A percentile compares a stretch with the other conserved stretches of the same genome.
Evolutionary conservation across 2,797 vertebrate genomes (phyloP).

Genomic region (Novumbra hubbsi): DNA sequence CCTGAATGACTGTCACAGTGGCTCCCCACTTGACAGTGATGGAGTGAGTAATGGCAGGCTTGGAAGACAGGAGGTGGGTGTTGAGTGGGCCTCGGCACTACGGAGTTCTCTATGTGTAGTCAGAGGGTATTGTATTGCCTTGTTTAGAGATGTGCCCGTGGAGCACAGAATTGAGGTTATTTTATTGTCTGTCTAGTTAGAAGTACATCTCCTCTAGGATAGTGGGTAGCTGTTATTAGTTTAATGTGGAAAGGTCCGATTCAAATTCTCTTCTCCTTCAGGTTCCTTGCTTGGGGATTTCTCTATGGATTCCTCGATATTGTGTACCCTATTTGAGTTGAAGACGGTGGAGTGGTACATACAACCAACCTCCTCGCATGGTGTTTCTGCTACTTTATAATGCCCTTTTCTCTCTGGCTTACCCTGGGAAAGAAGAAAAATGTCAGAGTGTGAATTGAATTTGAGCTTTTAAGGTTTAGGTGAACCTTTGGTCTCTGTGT

Average conservation of each 20-base stretch:
- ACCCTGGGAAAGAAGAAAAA: background rate
- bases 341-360: conserved; percentile 10
- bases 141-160: conserved; percentile 31
- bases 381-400: background rate
- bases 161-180: conserved; percentile 30
- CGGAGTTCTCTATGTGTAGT: conserved; percentile 57
- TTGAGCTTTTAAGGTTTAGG: background rate
- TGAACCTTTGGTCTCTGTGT: conserved; percentile 23
- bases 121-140: conserved; percentile 24
- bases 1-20: conserved; percentile 51
- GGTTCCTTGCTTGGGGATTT: background rate
- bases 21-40: conserved; percentile 42
- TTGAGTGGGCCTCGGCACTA: conserved; percentile 44
- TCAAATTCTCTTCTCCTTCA: background rate
- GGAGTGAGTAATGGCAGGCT: conserved; percentile 66
- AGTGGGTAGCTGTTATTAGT: conserved; percentile 11
- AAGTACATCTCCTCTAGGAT: conserved; percentile 9
- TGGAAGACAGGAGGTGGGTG: conserved; percentile 56
- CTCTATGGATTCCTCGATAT: background rate
- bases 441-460: background rate
- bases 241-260: conserved; percentile 22
- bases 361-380: conserved; percentile 15
- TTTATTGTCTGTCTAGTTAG: conserved; percentile 43
- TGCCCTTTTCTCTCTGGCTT: background rate
- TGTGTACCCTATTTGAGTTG: background rate